Base-by-base conservation (phyloP, 1,140 invertebrate species). In the Cotesia glomerata region DNA sequence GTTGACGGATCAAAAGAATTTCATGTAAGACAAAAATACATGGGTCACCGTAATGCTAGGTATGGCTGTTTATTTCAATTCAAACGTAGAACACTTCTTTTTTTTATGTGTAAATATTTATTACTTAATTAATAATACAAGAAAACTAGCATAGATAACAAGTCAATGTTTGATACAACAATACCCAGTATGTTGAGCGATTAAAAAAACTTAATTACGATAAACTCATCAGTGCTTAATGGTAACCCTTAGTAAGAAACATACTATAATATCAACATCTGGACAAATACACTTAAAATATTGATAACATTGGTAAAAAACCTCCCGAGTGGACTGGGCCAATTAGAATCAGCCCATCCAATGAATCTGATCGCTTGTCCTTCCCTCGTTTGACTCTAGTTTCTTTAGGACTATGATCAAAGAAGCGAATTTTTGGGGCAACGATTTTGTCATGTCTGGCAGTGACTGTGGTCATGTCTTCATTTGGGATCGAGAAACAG, bases 361-460 rank as follows among this genome's bases (percentile, higher is more conserved):
- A 81, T 82, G 79, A 81, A 77, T 85, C 79, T 86, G 76, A 86
- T 78, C 76, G 59, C 71, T 83, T 80, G 78, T 76, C 81, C 78
- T 86, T 85, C 77, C 81, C 73, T 80, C 76, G 80, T 84, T 83
- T 85, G 79, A 85, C 82, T 84, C 79, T 85, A 87, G 83, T 84
- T 86, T 85, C 82, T 88, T 86, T 89, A 94, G 92, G 82, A 95
- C 93, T 32, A 93, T 94, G 94, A 96, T 97, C 63, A 97, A 97
- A 86, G 94, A 96, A 85, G 93, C 94, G 0, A 93, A 92, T 71
- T 97, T 97, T 83, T 97, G 94, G 94, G 95, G 95, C 56, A 89
- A 94, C 76, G 86, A 93, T 77, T 94, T 91, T 84, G 91, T 96
- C 2, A 92, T 95, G 89, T 95, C 93, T 16, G 95, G 95, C 2